Evolutionary conservation across 2,888 invertebrate genomes (phyloP), one percentile per base, ranked within the genome.

Genomic region (Leptopilina syphax): DNA sequence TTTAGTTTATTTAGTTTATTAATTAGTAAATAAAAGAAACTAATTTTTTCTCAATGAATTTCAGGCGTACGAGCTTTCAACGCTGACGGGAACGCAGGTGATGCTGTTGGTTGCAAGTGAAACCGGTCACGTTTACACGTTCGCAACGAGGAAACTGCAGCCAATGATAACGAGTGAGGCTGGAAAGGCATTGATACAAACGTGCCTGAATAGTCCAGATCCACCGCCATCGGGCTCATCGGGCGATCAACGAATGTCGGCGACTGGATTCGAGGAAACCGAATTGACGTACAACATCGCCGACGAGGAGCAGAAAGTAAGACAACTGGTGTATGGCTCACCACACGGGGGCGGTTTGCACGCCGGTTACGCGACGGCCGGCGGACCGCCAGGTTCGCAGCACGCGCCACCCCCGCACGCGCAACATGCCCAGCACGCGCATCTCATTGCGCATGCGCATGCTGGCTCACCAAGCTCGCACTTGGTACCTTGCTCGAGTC

Each of bases 41-140:
- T 50, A 50, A 50, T 50, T 44, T 44, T 50, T 9, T 2, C 10
- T 10, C 9, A 50, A 50, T 10, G 1, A 8, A 80, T 94, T 94
- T 10, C 95, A 99, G 99, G 99, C 99, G 80, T 99, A 99, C 94
- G 99, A 99, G 93, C 93, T 99, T 90, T 99, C 99, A 82, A 99
- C 99, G 86, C 93, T 99, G 92, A 99, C 99, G 85, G 99, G 99
- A 78, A 99, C 99, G 57, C 99, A 99, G 94, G 99, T 99, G 92
- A 99, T 99, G 99, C 94, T 99, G 89, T 94, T 99, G 91, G 99
- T 99, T 85, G 99, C 99, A 82, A 98, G 98, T 85, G 99, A 99
- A 93, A 99, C 99, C 27, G 99, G 99, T 78, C 99, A 99, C 93
- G 99, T 99, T 90, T 99, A 99, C 94, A 99, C 99, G 83, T 99